Evolutionary conservation across 2,797 vertebrate genomes (phyloP), one percentile per base, ranked within the genome.

Genomic region (Diplodus sargus): DNA sequence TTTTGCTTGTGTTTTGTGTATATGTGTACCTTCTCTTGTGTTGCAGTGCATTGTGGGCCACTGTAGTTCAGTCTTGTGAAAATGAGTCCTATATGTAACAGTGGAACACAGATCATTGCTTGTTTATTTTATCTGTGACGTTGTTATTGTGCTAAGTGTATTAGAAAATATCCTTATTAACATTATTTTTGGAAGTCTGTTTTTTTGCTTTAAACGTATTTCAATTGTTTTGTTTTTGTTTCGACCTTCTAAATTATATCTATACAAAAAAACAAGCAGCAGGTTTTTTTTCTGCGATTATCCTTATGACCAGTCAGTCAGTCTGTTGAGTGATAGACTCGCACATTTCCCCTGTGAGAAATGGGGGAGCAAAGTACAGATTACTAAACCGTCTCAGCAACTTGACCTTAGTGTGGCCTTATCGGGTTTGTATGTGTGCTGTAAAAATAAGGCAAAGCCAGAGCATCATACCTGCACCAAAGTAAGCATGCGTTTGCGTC

Each of bases 381-480:
- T 39, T n/a, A 45, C 20, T 34, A 61, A 70, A 30, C 43, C 20
- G 25, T 8, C 1, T 59, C 9, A 63, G 42, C 18, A 43, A 30
- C 49, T 59, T 72, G 71, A 73, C 60, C 54, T 5, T 13, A 47
- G 22, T 2, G 1, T 20, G 43, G 42, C 15, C n/a, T 56, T 65
- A 25, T 71, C 65, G 48, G 28, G 16, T 53, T 7, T 23, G 54
- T 74, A 76, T 74, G 20, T 80, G 4, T 70, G 51, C 28, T 70
- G 23, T 60, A 28, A 45, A 70, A 71, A 39, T 39, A 57, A 47
- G 14, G 13, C 48, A 76, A 47, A 51, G 48, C 47, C 66, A 52
- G 28, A 64, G 25, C 51, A 14, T 65, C 16, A 52, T 52, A 22
- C 20, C 23, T 30, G 16, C n/a, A 54, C 30, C 39, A 66, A 25